phyloP scores from a whole-genome alignment of 2,888 invertebrate genomes.

The Thecophora atra region DNA sequence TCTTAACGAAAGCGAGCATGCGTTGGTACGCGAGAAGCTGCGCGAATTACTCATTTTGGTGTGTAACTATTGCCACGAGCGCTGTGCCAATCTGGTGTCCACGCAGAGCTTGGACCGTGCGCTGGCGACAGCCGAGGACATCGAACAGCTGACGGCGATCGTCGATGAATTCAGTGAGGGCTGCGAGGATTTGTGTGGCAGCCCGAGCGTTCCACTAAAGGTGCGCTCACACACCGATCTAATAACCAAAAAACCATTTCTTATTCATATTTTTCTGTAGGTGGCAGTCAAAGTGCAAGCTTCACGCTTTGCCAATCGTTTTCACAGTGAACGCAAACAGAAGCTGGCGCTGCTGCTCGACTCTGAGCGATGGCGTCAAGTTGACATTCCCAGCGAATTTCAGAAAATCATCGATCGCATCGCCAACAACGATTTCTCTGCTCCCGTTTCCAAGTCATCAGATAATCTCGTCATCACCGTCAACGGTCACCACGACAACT shows the following conservation, averaged over 20 bases:
- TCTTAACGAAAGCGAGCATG: constrained; percentile 76
- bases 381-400: constrained; percentile 89
- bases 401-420: constrained; percentile 84
- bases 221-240: constrained; percentile 48
- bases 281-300: constrained; percentile 87
- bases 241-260: no score
- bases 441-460: constrained; percentile 32
- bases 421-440: constrained; percentile 65
- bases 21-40: constrained; percentile 75
- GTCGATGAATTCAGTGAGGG: constrained; percentile 82
- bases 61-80: constrained; percentile 91
- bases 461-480: constrained; percentile 54
- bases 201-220: constrained; percentile 80
- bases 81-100: constrained; percentile 87
- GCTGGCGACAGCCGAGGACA: constrained; percentile 78
- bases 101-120: constrained; percentile 77
- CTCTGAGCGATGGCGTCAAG: constrained; percentile 92
- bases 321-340: constrained; percentile 87
- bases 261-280: constrained; percentile 9
- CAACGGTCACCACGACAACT: constrained; percentile 53
- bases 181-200: constrained; percentile 79
- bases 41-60: constrained; percentile 82
- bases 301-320: constrained; percentile 87
- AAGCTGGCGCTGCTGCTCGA: constrained; percentile 87
- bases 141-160: constrained; percentile 78